Conservation (phyloP, 2,888 invertebrate genomes). For the Drosophila buzzatii region DNA sequence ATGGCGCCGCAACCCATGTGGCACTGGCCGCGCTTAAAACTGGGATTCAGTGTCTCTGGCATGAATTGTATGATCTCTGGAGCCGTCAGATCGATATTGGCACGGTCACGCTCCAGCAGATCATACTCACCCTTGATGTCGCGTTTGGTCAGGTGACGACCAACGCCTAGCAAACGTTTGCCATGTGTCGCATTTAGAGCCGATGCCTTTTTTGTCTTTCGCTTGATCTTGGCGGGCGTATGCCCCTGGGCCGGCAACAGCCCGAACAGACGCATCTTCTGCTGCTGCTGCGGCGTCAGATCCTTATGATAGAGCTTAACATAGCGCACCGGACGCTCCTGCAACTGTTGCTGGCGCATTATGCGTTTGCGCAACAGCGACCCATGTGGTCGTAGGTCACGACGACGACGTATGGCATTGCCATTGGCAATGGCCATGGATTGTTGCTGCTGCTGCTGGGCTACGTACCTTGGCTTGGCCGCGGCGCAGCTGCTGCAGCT, state of each 20-base stretch:
- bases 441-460: conserved; percentile 40
- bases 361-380: conserved; percentile 62
- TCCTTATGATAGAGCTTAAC: conserved; percentile 77
- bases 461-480: conserved; percentile 80
- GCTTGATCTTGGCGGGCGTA: conserved; percentile 40
- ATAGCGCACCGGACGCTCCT: conserved; percentile 70
- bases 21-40: conserved; percentile 81
- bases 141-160: conserved; percentile 71
- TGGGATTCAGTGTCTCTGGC: conserved; percentile 82
- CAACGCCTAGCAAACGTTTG: conserved; percentile 40
- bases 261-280: conserved; percentile 45
- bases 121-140: conserved; percentile 84
- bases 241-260: conserved; percentile 15
- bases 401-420: conserved; percentile 74
- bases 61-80: conserved; percentile 84
- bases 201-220: conserved; percentile 62
- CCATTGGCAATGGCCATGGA: conserved; percentile 18
- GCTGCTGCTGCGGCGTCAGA: conserved; percentile 48
- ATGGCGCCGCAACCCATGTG: conserved; percentile 67
- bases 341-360: conserved; percentile 62
- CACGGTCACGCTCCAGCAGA: conserved; percentile 78
- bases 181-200: conserved; percentile 5
- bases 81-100: conserved; percentile 77
- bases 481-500: conserved; percentile 58
- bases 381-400: conserved; percentile 63